phyloP scores from a whole-genome alignment of 2,797 vertebrate species.

The Coregonus sp. region DNA sequence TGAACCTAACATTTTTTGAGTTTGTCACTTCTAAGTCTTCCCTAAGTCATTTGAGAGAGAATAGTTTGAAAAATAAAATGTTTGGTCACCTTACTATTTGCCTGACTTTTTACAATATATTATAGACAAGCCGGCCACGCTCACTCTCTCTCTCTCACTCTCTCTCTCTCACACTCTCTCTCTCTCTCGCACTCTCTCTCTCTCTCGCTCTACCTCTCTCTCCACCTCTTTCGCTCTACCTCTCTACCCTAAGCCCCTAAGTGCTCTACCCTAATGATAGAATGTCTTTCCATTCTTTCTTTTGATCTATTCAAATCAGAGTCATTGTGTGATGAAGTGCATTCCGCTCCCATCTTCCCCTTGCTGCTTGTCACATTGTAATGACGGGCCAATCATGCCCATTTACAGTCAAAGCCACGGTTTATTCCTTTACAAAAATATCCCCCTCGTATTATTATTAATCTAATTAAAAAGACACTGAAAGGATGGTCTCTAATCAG shows the following conservation, averaged over 20 bases:
- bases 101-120: not conserved
- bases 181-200: not conserved
- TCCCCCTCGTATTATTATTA: constrained; percentile 47
- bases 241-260: not conserved
- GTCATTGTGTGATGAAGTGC: constrained; percentile 57
- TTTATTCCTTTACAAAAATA: constrained; percentile 57
- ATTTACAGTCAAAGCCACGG: constrained; percentile 43
- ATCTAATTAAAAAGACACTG: constrained; percentile 53
- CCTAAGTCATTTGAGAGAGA: not conserved
- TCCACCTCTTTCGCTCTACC: not conserved
- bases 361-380: constrained; percentile 57
- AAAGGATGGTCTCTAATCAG: constrained; percentile 56
- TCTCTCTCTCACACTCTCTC: not conserved
- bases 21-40: not conserved
- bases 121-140: not conserved
- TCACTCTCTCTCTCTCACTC: not conserved
- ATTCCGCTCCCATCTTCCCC: constrained; percentile 40
- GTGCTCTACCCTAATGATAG: constrained; percentile 27
- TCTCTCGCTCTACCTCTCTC: not conserved
- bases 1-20: not conserved
- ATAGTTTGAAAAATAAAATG: not conserved
- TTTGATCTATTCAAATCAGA: constrained; percentile 42
- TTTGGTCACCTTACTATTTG: not conserved
- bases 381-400: constrained; percentile 43
- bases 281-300: constrained; percentile 48